Evolutionary conservation across 1,140 invertebrate species (phyloP).

Genomic region (Drosophila fuyamai): DNA sequence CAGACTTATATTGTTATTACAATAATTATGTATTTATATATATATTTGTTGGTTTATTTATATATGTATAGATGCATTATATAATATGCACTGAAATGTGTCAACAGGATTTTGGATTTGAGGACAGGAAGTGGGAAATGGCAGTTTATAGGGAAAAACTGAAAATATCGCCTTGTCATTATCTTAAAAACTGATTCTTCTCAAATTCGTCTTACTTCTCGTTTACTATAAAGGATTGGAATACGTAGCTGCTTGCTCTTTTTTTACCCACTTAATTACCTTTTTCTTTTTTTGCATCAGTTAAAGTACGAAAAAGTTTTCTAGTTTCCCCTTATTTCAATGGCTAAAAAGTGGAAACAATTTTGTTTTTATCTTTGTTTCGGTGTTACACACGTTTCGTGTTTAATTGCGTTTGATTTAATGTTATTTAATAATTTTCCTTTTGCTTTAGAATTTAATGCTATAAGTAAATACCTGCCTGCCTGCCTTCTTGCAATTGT

Average conservation of each 20-base stretch:
- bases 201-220: constrained; percentile 69
- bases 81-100: constrained; percentile 47
- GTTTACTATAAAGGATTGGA: constrained; percentile 39
- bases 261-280: constrained; percentile 8
- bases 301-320: constrained; percentile 70
- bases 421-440: constrained; percentile 30
- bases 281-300: constrained; percentile 35
- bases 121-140: constrained; percentile 3
- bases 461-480: constrained; percentile 75
- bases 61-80: constrained; percentile 37
- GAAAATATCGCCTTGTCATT: constrained; percentile 40
- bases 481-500: constrained; percentile 35
- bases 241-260: constrained; percentile 11
- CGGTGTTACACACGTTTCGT: constrained; percentile 38
- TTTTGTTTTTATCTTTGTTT: constrained; percentile 13
- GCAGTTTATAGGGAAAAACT: constrained; percentile 21
- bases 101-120: constrained; percentile 42
- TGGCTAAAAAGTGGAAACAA: constrained; percentile 63
- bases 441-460: constrained; percentile 51
- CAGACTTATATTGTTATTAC: constrained; percentile 72
- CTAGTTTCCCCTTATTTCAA: constrained; percentile 34
- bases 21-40: constrained; percentile 48
- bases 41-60: constrained; percentile 38
- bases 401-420: constrained; percentile 44
- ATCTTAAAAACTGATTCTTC: constrained; percentile 63